A percentile compares a stretch with the other conserved stretches of the same genome.
Evolutionary conservation across 2,888 invertebrate species (phyloP).

Genomic region (Sipha maydis): DNA sequence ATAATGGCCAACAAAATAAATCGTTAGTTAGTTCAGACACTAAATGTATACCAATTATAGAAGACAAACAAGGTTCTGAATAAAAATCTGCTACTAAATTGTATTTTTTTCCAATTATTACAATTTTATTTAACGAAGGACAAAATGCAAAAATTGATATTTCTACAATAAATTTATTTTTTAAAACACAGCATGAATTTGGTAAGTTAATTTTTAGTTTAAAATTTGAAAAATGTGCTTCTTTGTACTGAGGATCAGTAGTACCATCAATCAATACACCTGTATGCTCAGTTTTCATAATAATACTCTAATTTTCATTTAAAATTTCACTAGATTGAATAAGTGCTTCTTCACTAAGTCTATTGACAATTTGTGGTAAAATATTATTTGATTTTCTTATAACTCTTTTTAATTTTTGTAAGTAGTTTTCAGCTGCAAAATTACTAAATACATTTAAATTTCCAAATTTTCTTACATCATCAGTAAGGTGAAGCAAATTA

Average conservation of each 20-base stretch:
- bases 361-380: background rate
- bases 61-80: background rate
- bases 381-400: conserved; percentile 19
- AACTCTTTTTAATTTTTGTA: conserved; percentile 17
- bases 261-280: conserved; percentile 5
- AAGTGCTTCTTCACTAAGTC: background rate
- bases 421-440: conserved; percentile 8
- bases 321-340: background rate
- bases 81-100: background rate
- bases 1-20: background rate
- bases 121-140: background rate
- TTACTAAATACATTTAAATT: conserved; percentile 14
- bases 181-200: conserved; percentile 1
- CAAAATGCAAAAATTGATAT: conserved; percentile 5
- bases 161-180: background rate
- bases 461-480: conserved; percentile 21
- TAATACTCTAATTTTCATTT: too few relatives aligned
- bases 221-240: conserved; percentile 19
- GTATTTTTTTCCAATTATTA: conserved; percentile 19
- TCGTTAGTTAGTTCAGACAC: too few relatives aligned
- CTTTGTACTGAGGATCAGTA: background rate
- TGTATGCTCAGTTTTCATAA: too few relatives aligned
- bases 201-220: background rate
- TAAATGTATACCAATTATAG: too few relatives aligned
- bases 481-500: conserved; percentile 7